A percentile compares a stretch with the other conserved stretches of the same genome.
Conservation (phyloP, 1,140 invertebrate genomes). For the Dendrolimus punctatus region DNA sequence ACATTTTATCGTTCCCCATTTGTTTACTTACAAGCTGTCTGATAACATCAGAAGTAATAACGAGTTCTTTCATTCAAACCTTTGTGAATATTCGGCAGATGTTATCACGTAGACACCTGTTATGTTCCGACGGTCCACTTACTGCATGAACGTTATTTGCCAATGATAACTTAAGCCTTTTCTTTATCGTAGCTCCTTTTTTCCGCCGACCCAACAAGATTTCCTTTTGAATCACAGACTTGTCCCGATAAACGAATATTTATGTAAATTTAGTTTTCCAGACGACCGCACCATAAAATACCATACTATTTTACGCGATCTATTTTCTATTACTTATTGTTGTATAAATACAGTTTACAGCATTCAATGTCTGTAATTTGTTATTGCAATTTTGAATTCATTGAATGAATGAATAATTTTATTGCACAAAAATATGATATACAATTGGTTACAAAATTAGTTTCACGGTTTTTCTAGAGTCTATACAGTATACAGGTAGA, state of each 20-base stretch:
- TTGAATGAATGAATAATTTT: no score
- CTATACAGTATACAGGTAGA: no score
- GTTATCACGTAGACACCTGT: no score
- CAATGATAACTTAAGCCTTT: constrained; percentile 15
- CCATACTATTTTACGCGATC: constrained; percentile 18
- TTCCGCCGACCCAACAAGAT: constrained; percentile 20
- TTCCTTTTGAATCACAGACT: constrained; percentile 27
- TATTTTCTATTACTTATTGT: constrained; percentile 19
- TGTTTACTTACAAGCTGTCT: no score
- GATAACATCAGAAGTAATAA: no score
- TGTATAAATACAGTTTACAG: constrained; percentile 8
- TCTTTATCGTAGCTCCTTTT: constrained; percentile 15
- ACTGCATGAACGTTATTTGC: constrained; percentile 3
- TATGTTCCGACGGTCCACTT: background rate
- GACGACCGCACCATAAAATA: constrained; percentile 19
- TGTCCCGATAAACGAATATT: constrained; percentile 35
- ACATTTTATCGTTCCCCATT: no score
- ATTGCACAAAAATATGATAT: no score
- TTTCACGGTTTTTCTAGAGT: no score
- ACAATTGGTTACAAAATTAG: no score
- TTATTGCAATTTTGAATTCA: no score
- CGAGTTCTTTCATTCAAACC: no score
- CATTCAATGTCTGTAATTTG: constrained; percentile 13
- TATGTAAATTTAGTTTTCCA: constrained; percentile 28
- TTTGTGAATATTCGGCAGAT: no score